Conservation (phyloP, 1,140 invertebrate species). For the Pogonomyrmex barbatus region DNA sequence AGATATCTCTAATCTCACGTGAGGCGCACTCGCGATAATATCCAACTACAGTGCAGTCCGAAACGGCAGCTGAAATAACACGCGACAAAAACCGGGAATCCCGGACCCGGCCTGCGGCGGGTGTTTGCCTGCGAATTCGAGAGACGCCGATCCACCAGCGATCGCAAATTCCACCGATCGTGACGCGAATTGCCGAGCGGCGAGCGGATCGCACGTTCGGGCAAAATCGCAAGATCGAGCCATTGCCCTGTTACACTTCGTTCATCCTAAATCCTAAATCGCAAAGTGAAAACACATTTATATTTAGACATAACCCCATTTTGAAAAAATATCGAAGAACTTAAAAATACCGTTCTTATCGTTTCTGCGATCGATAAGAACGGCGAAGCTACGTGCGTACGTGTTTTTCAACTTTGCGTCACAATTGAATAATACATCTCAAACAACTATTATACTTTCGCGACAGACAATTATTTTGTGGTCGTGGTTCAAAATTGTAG, state of each 20-base stretch:
- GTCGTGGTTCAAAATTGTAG: not conserved
- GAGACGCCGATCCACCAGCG: conserved; percentile 1
- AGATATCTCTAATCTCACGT: conserved; percentile 16
- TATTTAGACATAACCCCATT: not conserved
- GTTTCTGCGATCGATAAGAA: not conserved
- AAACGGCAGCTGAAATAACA: conserved; percentile 46
- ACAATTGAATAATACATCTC: not conserved
- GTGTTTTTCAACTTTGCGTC: not conserved
- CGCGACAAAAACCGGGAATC: conserved; percentile 40
- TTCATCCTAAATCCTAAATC: not conserved
- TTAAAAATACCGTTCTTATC: not conserved
- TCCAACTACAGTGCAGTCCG: conserved; percentile 28
- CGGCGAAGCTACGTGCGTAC: too few relatives aligned
- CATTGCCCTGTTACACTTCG: too few relatives aligned
- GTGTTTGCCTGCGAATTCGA: conserved; percentile 50
- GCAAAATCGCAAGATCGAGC: conserved; percentile 11
- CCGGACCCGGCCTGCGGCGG: conserved; percentile 1
- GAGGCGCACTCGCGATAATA: conserved; percentile 52
- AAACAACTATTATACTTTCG: not conserved
- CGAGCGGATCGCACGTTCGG: not conserved
- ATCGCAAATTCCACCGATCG: conserved; percentile 35
- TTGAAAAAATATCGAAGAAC: not conserved
- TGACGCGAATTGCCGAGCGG: conserved; percentile 19
- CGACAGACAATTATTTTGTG: not conserved
- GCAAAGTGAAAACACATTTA: not conserved